Base-by-base conservation (phyloP, 2,888 invertebrate genomes). In the Clunio marinus region DNA sequence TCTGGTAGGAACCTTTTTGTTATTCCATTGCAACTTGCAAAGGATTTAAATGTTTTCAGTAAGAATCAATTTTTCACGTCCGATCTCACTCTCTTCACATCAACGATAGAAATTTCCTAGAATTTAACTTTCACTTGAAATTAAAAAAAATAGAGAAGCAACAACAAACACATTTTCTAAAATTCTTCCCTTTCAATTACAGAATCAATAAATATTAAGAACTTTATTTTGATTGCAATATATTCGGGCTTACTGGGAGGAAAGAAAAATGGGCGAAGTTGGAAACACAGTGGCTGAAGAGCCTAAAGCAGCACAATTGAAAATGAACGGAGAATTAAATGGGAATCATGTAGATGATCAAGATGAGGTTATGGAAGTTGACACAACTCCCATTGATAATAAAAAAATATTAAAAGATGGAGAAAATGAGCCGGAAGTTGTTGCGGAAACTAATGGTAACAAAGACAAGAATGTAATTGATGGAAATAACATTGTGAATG, bases 291-390 rank as follows among this genome's bases (percentile, higher is more conserved):
- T 73, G n/a, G 71, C 71, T 15, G 75, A 75, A 67, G 73, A 74
- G 69, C 71, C 71, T 70, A n/a, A n/a, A n/a, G 70, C 70, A 57
- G 57, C 69, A 57, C 70, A 70, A 69, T 66, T 72, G 73, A 76
- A 75, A 70, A 73, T 74, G 35, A 77, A 78, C 72, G 76, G 76
- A 41, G 73, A 73, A 28, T 69, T 74, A 7, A 74, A 75, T 71
- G 74, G 73, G 28, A 73, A 73, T 10, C 74, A 74, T 17, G 71
- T 72, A 13, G 71, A 73, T 15, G 71, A 71, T n/a, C 70, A 57
- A 35, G 70, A 71, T 15, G 71, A 70, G 45, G 58, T 68, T 68
- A 72, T 71, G 63, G 72, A 72, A 65, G 71, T 71, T 35, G 20
- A 60, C 17, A 20, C 37, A 32, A 72, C 62, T 55, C 69, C 69